These are phyloP conservation scores for Dicrostonyx torquatus DNA, from an alignment of 2,797 vertebrate genomes.

Conservation along the genomic window DNA sequence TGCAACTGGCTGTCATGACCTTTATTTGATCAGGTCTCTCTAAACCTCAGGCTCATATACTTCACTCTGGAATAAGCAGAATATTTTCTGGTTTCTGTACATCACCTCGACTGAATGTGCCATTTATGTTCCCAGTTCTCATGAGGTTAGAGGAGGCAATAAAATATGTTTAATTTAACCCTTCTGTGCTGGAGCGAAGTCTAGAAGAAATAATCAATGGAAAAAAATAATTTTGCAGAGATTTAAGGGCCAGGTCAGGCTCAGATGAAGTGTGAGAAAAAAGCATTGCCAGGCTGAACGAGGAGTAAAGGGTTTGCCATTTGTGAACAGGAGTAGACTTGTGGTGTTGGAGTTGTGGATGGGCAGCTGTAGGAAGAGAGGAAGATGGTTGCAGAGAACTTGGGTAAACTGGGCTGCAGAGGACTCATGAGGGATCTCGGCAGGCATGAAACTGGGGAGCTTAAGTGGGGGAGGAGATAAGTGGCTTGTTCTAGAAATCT, in stretches of 20 bases:
- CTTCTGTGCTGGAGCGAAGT: neutral
- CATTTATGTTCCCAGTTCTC: neutral
- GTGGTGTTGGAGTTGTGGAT: neutral
- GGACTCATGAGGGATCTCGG: neutral
- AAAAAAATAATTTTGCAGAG: neutral
- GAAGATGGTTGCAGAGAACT: neutral
- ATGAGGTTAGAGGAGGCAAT: neutral
- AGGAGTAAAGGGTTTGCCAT: neutral
- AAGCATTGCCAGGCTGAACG: neutral
- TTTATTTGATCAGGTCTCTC: neutral
- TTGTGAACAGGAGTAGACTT: neutral
- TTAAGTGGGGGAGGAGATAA: neutral
- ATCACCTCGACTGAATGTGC: neutral
- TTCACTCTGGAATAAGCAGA: neutral
- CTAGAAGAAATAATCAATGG: neutral
- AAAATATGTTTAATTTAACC: neutral
- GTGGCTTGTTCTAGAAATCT: neutral
- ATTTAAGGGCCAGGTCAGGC: neutral
- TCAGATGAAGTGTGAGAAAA: neutral
- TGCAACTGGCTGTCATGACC: neutral
- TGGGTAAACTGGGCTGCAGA: accelerated
- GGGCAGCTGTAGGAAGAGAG: neutral
- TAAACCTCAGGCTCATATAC: neutral
- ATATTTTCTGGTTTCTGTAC: neutral
- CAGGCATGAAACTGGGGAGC: neutral